Evolutionary conservation across 2,888 invertebrate genomes (phyloP).

Genomic region (Eretmocerus hayati): DNA sequence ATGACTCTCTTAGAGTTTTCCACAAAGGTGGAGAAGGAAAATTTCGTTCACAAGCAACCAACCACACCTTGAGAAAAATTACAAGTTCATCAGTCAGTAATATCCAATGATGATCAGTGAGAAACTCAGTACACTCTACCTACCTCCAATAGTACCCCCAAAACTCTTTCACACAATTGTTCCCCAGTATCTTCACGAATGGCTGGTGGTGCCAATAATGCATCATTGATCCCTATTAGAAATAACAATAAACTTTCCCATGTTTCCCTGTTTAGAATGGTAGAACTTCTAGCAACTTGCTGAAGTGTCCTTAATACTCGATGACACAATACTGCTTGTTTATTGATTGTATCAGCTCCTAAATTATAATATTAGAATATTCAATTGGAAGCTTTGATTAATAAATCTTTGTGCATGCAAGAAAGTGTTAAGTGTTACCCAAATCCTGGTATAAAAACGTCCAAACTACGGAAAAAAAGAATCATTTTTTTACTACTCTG

Average conservation of each 20-base stretch:
- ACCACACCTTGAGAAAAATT: conserved; percentile 57
- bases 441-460: conserved; percentile 82
- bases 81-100: conserved; percentile 1
- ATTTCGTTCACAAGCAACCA: conserved; percentile 68
- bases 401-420: conserved; percentile 11
- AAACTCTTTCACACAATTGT: conserved; percentile 86
- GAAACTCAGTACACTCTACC: background rate
- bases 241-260: conserved; percentile 87
- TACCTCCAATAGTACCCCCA: conserved; percentile 88
- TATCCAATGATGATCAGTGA: background rate
- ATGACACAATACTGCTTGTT: conserved; percentile 90
- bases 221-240: conserved; percentile 84
- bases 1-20: conserved; percentile 90
- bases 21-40: conserved; percentile 94
- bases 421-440: conserved; percentile 54
- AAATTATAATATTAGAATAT: conserved; percentile 7
- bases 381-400: background rate
- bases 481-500: conserved; percentile 5
- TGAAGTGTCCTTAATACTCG: conserved; percentile 81
- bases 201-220: conserved; percentile 84
- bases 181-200: conserved; percentile 93
- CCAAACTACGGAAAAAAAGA: conserved; percentile 67
- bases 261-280: conserved; percentile 71
- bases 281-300: conserved; percentile 69
- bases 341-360: conserved; percentile 85